phyloP scores from a whole-genome alignment of 2,113 vertebrate genomes.

The Neodontobutis hainanensis region DNA sequence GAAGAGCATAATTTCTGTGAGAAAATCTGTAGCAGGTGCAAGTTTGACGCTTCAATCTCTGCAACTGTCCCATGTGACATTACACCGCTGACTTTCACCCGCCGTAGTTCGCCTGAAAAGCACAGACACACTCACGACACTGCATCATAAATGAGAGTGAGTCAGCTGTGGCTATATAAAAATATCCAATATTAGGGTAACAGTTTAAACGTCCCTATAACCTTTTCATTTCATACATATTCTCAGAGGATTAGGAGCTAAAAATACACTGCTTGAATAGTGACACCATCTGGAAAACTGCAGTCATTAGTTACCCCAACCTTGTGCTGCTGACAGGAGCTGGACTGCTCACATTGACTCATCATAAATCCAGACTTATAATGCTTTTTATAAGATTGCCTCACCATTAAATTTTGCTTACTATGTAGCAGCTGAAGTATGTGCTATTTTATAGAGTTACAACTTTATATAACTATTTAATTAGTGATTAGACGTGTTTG shows the following conservation, averaged over 20 bases:
- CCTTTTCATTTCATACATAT: conserved; percentile 14
- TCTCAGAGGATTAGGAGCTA: neutral
- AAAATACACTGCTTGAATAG: neutral
- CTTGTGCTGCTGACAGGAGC: neutral
- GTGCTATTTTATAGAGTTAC: no score
- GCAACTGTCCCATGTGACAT: conserved; percentile 47
- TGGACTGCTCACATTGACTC: neutral
- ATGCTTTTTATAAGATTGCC: no score
- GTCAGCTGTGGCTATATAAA: conserved; percentile 21
- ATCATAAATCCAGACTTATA: conserved; percentile 4
- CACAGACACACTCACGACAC: conserved; percentile 9
- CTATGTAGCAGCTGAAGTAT: neutral
- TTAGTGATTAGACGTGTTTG: no score
- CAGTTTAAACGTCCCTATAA: conserved; percentile 13
- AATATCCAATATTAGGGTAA: neutral
- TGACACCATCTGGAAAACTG: conserved; percentile 4
- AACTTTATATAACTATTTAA: no score
- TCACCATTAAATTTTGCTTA: neutral
- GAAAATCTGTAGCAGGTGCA: conserved; percentile 45
- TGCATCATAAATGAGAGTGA: conserved; percentile 26
- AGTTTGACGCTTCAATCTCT: conserved; percentile 50
- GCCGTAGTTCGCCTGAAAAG: conserved; percentile 37
- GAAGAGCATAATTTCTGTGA: conserved; percentile 32
- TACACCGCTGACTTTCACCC: conserved; percentile 55
- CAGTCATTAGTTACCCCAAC: conserved; percentile 1